Evolutionary conservation across 1,140 invertebrate species (phyloP), one percentile per base, ranked within the genome.

Genomic region (Psilanteris sp.): DNA sequence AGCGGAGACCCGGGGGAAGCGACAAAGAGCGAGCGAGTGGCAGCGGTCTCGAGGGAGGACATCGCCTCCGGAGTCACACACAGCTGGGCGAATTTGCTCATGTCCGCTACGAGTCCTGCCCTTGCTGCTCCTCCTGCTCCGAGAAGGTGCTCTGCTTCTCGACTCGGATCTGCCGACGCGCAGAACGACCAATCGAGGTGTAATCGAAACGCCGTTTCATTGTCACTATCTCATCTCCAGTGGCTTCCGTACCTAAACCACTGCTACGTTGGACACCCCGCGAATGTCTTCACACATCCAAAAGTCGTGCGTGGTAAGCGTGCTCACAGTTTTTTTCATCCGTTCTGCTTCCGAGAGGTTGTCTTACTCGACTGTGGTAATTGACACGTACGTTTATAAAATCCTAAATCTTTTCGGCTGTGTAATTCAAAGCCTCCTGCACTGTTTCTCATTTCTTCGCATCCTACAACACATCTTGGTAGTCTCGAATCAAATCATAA

Each of bases 271-370:
- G 80, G 81, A 80, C 72, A 81, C 77, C 52, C 57, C 83, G 87
- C 83, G 83, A 88, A 88, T 87, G 85, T 88, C 83, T 86, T 88
- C 83, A 73, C 85, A 85, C 82, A 85, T 85, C 78, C 83, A 85
- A 81, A 87, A 86, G 79, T 83, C 79, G 85, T 87, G 85, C 81
- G 81, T 84, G 85, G 85, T 84, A 78, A 86, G 83, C 55, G 52
- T 18, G 26, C 11, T 9, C 48, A 16, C 7, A 16, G 1, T 48
- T 39, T 50, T 14, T 13, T 44, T 29, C n/a, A n/a, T n/a, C n/a
- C n/a, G n/a, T n/a, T n/a, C n/a, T n/a, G n/a, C n/a, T n/a, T n/a
- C n/a, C n/a, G n/a, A n/a, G n/a, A n/a, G n/a, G n/a, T n/a, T n/a
- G n/a, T n/a, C n/a, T n/a, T n/a, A n/a, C n/a, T n/a, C n/a, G n/a